A percentile compares a stretch with the other conserved stretches of the same genome.
Evolutionary conservation across 2,113 vertebrate species (phyloP).

Genomic region (Embiotoca jacksoni): DNA sequence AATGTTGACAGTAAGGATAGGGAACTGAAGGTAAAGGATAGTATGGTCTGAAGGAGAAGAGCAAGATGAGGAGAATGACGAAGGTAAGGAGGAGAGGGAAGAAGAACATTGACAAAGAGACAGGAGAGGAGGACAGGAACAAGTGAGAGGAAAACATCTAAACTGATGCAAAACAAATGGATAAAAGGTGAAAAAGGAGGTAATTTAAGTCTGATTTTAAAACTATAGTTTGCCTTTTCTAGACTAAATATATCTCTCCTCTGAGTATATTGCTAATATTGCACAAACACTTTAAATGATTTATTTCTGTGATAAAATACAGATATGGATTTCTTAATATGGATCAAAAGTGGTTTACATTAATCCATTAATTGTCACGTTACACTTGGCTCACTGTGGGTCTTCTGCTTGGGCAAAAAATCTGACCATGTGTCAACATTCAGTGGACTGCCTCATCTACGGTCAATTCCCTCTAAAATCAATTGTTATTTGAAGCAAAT

Average conservation of each 20-base stretch:
- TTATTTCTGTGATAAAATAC: not conserved
- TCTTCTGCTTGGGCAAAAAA: not conserved
- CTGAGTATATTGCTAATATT: no score
- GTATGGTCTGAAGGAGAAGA: not conserved
- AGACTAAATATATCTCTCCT: not conserved
- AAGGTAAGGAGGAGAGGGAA: not conserved
- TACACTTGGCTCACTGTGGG: not conserved
- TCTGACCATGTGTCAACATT: not conserved
- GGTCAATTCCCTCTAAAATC: constrained; percentile 8
- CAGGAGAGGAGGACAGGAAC: not conserved
- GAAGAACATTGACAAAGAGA: not conserved
- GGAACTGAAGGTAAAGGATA: not conserved
- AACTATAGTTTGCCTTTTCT: no score
- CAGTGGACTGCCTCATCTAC: not conserved
- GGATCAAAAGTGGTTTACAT: constrained; percentile 14
- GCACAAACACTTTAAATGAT: not conserved
- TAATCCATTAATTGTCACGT: not conserved
- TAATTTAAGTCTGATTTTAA: not conserved
- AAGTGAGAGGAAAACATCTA: not conserved
- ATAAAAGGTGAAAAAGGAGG: not conserved
- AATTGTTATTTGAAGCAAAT: constrained; percentile 5
- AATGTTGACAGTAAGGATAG: not conserved
- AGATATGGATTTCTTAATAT: not conserved
- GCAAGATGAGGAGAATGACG: not conserved
- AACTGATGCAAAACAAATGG: not conserved